Evolutionary conservation across 2,797 vertebrate species (phyloP), one percentile per base, ranked within the genome.

Genomic region (Borostomias antarcticus): DNA sequence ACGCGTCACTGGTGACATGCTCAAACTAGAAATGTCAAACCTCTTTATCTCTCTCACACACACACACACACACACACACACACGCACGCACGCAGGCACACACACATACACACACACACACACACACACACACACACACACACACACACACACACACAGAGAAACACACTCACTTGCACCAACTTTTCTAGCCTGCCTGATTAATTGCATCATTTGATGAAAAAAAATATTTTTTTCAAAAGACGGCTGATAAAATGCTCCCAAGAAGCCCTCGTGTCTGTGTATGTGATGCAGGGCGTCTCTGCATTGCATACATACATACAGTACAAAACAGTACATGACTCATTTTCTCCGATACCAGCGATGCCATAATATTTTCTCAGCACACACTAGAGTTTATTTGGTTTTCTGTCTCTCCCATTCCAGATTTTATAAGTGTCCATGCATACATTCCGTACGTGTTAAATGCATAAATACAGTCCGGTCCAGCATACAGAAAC

Each of bases 251-350:
- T 48, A 32, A 47, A 68, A 57, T 1, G 28, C 68, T 66, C 60
- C 79, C 66, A 80, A 66, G 73, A 30, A 73, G 61, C 11, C 37
- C 28, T 72, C 52, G 67, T 78, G 35, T 40, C 5, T 60, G 5
- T 50, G 21, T 15, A 29, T 3, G 54, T 43, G 68, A 51, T 52
- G 58, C 25, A 40, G 52, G 54, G 58, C 33, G 60, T 60, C 11
- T 43, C 43, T 47, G 6, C 58, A n/a, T n/a, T n/a, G n/a, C n/a
- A n/a, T n/a, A n/a, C n/a, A n/a, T n/a, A n/a, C n/a, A n/a, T n/a
- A n/a, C n/a, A n/a, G n/a, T n/a, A n/a, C n/a, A n/a, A n/a, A n/a
- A n/a, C n/a, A n/a, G n/a, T n/a, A n/a, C n/a, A n/a, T 21, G 17
- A 72, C 61, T 68, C 48, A 52, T 9, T 21, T 67, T 35, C 1